Evolutionary conservation across 2,113 vertebrate genomes (phyloP).

Genomic region (Thomomys bottae): DNA sequence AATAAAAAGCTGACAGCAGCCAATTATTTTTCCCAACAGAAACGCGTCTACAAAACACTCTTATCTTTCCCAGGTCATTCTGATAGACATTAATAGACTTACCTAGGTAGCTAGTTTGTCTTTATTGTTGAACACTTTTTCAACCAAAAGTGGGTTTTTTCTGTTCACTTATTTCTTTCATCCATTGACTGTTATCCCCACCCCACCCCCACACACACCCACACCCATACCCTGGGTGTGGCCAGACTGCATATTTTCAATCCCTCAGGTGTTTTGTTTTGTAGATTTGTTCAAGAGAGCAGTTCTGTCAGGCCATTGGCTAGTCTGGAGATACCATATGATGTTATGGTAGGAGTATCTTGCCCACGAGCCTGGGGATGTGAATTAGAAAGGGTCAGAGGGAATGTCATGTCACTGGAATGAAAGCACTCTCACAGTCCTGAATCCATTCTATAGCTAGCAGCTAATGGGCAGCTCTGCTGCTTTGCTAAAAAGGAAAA

Average conservation of each 20-base stretch:
- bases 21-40: neutral
- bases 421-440: conserved; percentile 80
- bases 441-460: conserved; percentile 84
- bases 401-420: conserved; percentile 84
- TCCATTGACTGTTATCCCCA: neutral
- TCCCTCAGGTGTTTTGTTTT: neutral
- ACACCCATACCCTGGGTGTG: neutral
- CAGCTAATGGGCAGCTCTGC: conserved; percentile 81
- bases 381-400: conserved; percentile 77
- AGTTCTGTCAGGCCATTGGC: conserved; percentile 66
- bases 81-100: neutral
- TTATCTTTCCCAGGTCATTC: neutral
- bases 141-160: conserved; percentile 6
- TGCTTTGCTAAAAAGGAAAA: conserved; percentile 81
- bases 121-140: conserved; percentile 12
- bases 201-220: too few species aligned
- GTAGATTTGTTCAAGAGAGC: conserved; percentile 70
- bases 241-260: conserved; percentile 8
- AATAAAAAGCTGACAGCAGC: neutral
- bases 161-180: conserved; percentile 12
- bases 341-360: conserved; percentile 81
- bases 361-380: conserved; percentile 74
- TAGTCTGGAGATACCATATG: conserved; percentile 78
- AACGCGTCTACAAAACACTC: conserved; percentile 11
- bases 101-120: neutral